A percentile compares a stretch with the other conserved stretches of the same genome.
These are phyloP conservation scores for Hoplodrina blanda DNA, from an alignment of 2,888 invertebrate species.

Conservation along the genomic window DNA sequence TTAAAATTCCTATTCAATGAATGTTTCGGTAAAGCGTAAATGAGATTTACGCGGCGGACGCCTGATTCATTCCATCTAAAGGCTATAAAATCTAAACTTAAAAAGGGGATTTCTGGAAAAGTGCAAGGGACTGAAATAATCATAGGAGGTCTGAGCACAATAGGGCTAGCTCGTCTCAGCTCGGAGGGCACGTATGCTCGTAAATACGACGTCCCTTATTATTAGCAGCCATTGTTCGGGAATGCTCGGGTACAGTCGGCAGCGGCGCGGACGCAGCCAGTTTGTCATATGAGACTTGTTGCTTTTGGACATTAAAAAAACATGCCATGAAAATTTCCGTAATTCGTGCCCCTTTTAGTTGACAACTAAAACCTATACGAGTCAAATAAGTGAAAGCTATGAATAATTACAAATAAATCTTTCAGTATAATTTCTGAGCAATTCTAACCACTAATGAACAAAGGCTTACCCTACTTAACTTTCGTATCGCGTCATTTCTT, in stretches of 20 bases:
- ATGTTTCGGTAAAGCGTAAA: constrained; percentile 78
- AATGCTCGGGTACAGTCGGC: constrained; percentile 83
- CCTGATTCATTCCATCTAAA: constrained; percentile 80
- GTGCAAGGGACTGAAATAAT: constrained; percentile 86
- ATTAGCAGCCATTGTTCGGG: constrained; percentile 89
- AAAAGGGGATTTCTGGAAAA: constrained; percentile 86
- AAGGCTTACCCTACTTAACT: constrained; percentile 8
- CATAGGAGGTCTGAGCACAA: constrained; percentile 90
- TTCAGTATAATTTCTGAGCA: constrained; percentile 7
- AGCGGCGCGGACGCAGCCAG: constrained; percentile 62
- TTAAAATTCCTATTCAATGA: constrained; percentile 70
- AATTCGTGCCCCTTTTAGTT: constrained; percentile 34
- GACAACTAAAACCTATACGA: constrained; percentile 27
- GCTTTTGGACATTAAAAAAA: constrained; percentile 60
- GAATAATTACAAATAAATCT: constrained; percentile 31
- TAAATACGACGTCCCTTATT: constrained; percentile 90
- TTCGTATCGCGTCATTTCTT: constrained; percentile 33
- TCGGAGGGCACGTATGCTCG: constrained; percentile 89
- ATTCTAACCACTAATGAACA: constrained; percentile 20
- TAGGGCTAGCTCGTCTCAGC: constrained; percentile 87
- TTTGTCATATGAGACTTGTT: constrained; percentile 61
- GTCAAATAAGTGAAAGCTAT: constrained; percentile 32
- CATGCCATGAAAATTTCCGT: constrained; percentile 52
- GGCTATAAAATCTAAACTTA: constrained; percentile 83
- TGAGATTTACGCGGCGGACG: constrained; percentile 76